Evolutionary conservation across 2,797 vertebrate genomes (phyloP), one percentile per base, ranked within the genome.

Genomic region (Tolypeutes matacus): DNA sequence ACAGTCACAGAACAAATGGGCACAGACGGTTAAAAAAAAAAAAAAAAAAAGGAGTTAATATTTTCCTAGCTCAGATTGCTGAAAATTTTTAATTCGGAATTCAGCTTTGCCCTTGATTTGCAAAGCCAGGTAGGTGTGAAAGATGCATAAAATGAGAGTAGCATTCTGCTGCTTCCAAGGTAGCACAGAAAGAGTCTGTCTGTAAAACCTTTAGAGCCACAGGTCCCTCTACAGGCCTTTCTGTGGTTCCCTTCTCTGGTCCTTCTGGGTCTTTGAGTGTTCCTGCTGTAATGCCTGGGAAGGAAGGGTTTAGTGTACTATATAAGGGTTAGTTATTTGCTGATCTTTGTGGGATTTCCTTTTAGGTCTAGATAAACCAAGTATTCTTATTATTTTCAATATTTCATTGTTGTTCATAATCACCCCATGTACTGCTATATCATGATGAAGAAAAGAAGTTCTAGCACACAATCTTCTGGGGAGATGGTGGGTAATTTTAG

Each of bases 61-160:
- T 42, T 83, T 76, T 78, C 31, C 70, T 64, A 64, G 25, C 20
- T 46, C 49, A 42, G 36, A 76, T 49, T n/a, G 53, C 23, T 69
- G 42, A 81, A 86, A 73, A 6, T 53, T 67, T 67, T 82, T 31
- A 94, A 64, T 92, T 89, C 78, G 56, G 51, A 85, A 56, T 94
- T 92, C 17, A 34, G 51, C 53, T 78, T 86, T 62, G 73, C 36
- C 29, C 20, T 39, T 46, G 20, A 89, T 56, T 56, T 86, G 85
- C 73, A 62, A 53, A 81, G 29, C 29, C n/a, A 36, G 78, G 29
- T 9, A 29, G 8, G 17, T 64, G 15, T 73, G 86, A 89, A 56
- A 62, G 9, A 21, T 25, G n/a, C 5, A 17, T 21, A 69, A 67
- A 78, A 80, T 75, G 29, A 20, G 6, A 94, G 69, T 51, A 62